Evolutionary conservation across 2,113 vertebrate species (phyloP).

Genomic region (Gopherus flavomarginatus): DNA sequence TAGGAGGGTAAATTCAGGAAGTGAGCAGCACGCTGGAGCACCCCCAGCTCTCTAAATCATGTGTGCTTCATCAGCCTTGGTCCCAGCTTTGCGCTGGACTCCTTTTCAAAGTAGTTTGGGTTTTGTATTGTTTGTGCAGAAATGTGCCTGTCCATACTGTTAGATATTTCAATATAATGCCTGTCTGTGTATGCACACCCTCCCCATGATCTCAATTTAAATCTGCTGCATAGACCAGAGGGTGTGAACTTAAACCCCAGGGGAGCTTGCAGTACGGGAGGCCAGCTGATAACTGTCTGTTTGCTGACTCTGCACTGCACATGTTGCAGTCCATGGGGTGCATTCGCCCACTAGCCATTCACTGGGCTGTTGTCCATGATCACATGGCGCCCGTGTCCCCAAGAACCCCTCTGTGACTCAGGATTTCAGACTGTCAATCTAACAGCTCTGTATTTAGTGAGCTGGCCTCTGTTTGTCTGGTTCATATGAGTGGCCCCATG

Average conservation of each 20-base stretch:
- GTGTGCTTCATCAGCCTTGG: not conserved
- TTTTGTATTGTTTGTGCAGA: not conserved
- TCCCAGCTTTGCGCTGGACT: not conserved
- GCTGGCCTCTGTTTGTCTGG: not conserved
- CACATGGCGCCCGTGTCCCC: not conserved
- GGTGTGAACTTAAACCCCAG: not conserved
- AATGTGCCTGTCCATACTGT: not conserved
- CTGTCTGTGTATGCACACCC: not conserved
- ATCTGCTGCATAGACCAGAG: not conserved
- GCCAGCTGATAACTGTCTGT: not conserved
- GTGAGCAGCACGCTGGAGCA: not conserved
- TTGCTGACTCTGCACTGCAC: too few relatives aligned
- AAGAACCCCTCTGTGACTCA: not conserved
- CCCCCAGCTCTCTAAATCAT: not conserved
- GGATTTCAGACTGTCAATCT: not conserved
- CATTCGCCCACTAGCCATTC: not conserved
- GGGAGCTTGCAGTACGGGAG: not conserved
- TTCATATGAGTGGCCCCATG: not conserved
- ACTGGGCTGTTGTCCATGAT: not conserved
- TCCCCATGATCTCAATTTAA: not conserved
- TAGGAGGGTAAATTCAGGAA: too few relatives aligned
- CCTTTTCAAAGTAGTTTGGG: not conserved
- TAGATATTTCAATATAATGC: not conserved
- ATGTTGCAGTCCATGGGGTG: not conserved
- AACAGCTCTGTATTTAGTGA: not conserved